phyloP scores from a whole-genome alignment of 2,888 invertebrate species.

The Cartodere bifasciata region DNA sequence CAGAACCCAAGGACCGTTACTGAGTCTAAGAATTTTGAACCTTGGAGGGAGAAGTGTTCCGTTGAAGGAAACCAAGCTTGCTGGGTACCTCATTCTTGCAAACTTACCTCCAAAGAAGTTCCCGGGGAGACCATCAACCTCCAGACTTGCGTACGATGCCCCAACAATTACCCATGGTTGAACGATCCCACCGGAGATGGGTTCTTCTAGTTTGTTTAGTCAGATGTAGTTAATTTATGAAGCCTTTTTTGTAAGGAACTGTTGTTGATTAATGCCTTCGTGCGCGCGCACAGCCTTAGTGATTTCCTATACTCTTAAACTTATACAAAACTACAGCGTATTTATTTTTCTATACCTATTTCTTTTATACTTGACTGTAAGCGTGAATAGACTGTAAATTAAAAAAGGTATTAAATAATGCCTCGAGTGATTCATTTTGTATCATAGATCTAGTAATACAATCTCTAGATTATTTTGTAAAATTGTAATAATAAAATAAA shows the following conservation, averaged over 20 bases:
- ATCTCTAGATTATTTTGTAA: too few relatives aligned
- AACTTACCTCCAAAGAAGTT: conserved; percentile 82
- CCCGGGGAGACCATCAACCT: conserved; percentile 89
- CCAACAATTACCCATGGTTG: conserved; percentile 90
- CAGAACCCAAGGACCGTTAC: conserved; percentile 77
- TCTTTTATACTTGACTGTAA: too few relatives aligned
- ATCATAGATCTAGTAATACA: too few relatives aligned
- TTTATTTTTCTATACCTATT: too few relatives aligned
- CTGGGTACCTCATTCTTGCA: conserved; percentile 84
- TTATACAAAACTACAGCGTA: too few relatives aligned
- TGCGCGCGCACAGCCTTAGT: too few relatives aligned
- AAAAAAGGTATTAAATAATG: too few relatives aligned
- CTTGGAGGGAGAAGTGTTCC: conserved; percentile 87
- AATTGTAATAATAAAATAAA: too few relatives aligned
- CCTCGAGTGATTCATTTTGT: too few relatives aligned
- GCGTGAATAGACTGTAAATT: too few relatives aligned
- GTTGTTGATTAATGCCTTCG: conserved; percentile 13
- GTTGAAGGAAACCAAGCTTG: conserved; percentile 75
- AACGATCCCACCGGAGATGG: conserved; percentile 85
- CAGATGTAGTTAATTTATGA: conserved; percentile 22
- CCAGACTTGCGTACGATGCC: conserved; percentile 86
- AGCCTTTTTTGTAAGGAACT: too few relatives aligned
- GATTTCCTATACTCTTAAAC: too few relatives aligned
- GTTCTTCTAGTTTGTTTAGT: conserved; percentile 63
- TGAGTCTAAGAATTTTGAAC: conserved; percentile 84